Base-by-base conservation (phyloP, 30 jellyfish, hydroid and myxozoan species). In the Hydractinia echinata region DNA sequence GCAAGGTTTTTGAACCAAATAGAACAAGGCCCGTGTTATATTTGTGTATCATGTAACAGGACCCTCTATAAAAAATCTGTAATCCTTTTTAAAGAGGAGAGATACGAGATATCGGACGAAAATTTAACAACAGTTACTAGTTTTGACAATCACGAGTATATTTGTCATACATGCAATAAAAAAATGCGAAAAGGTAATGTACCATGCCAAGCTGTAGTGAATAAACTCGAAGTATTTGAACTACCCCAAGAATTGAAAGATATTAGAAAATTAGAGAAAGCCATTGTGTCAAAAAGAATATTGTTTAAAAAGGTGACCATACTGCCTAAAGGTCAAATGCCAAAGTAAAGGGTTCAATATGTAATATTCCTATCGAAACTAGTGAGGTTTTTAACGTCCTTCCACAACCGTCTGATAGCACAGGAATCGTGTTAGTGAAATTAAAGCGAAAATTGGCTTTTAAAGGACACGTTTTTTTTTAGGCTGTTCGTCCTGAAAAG, bases 301-400 rank as follows among this genome's bases (percentile, higher is more conserved):
- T 52, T 51, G 74, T 73, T 73, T 2, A 73, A 73, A 73, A 73
- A 39, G 66, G 54, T 79, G 13, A 1, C 19, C 15, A 79, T 79
- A 61, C 4, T 79, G 87, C 83, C 83, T 5, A 79, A 79, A 79
- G 85, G 81, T n/a, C 86, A 79, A 53, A 9, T 20, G 11, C 85
- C 11, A 79, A 79, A 79, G 18, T 79, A 8, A 4, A 20, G 51
- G 76, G 74, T 10, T 74, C 81, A 10, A 73, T 73, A 16, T 73
- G 76, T 39, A 73, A 73, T 50, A 14, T 73, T 10, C 83, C 83
- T 10, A 39, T 73, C 15, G 76, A 73, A 21, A 13, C 74, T 15
- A 15, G 11, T 20, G 83, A 73, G 15, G n/a, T 73, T 16, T 21
- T 74, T 51, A 52, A 73, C 4, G 30, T 51, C 15, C 39, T 73